A percentile compares a stretch with the other conserved stretches of the same genome.
Evolutionary conservation across 1,140 invertebrate species (phyloP).

Genomic region (Drosophila busckii): DNA sequence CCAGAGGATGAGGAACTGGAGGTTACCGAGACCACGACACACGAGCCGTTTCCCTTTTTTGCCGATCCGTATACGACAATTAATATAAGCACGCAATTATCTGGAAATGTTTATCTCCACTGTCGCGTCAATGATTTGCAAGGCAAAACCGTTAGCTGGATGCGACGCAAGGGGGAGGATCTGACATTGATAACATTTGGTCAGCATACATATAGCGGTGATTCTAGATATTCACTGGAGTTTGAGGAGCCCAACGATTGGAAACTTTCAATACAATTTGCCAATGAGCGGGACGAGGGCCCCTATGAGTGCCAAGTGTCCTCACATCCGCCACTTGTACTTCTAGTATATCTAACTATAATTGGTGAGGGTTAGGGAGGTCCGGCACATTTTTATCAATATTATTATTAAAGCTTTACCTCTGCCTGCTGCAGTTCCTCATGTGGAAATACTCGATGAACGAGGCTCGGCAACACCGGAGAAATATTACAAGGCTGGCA

Average conservation of each 20-base stretch:
- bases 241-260: slow-evolving; percentile 89
- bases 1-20: slow-evolving; percentile 76
- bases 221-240: slow-evolving; percentile 86
- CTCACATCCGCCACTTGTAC: slow-evolving; percentile 86
- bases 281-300: slow-evolving; percentile 86
- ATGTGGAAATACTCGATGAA: slow-evolving; percentile 90
- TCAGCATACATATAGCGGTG: slow-evolving; percentile 88
- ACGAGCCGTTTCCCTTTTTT: slow-evolving; percentile 83
- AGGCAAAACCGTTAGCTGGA: slow-evolving; percentile 90
- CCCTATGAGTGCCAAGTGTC: slow-evolving; percentile 90
- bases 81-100: slow-evolving; percentile 85
- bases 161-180: slow-evolving; percentile 85
- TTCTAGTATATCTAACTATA: slow-evolving; percentile 85
- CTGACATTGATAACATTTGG: slow-evolving; percentile 88
- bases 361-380: slow-evolving; percentile 82
- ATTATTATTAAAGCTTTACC: neutral
- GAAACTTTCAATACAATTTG: slow-evolving; percentile 86
- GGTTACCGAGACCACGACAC: slow-evolving; percentile 79
- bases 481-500: slow-evolving; percentile 92
- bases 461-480: slow-evolving; percentile 87
- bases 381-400: neutral
- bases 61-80: slow-evolving; percentile 81
- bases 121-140: slow-evolving; percentile 86
- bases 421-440: slow-evolving; percentile 84
- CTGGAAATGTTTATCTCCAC: slow-evolving; percentile 83